phyloP scores from a whole-genome alignment of 2,888 invertebrate species.

The Acleris literana region DNA sequence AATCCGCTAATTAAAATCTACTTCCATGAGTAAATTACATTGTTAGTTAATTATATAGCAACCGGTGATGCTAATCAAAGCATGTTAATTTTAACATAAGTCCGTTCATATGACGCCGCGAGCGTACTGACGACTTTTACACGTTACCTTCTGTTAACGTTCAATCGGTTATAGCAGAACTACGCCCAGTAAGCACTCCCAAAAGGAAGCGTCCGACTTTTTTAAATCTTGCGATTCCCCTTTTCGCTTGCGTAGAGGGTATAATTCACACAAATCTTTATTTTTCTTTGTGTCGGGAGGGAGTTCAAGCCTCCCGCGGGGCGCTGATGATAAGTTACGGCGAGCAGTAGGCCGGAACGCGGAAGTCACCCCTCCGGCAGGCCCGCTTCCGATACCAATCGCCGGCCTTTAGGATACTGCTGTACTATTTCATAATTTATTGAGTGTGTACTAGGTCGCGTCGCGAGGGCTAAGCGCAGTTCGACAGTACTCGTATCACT shows the following conservation, averaged over 20 bases:
- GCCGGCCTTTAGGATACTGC: conserved; percentile 62
- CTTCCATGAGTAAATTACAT: no score
- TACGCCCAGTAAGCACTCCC: background rate
- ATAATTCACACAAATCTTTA: conserved; percentile 79
- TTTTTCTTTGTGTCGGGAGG: conserved; percentile 71
- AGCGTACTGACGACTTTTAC: no score
- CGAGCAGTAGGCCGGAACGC: conserved; percentile 58
- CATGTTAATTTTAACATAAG: no score
- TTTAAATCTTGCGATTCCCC: conserved; percentile 57
- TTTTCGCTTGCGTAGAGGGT: conserved; percentile 62
- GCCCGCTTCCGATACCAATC: conserved; percentile 79
- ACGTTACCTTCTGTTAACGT: no score
- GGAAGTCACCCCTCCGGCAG: conserved; percentile 75
- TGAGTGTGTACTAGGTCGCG: conserved; percentile 45
- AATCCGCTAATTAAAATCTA: no score
- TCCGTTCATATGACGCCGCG: no score
- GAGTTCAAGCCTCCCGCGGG: conserved; percentile 66
- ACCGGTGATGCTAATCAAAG: no score
- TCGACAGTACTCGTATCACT: no score
- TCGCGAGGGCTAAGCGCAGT: background rate
- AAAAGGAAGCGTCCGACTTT: conserved; percentile 42
- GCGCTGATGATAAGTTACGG: conserved; percentile 81
- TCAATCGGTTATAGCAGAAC: background rate
- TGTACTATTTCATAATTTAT: conserved; percentile 72
- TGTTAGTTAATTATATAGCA: no score